phyloP scores from a whole-genome alignment of 2,888 invertebrate genomes.

The Lepetodrilus schrolli region DNA sequence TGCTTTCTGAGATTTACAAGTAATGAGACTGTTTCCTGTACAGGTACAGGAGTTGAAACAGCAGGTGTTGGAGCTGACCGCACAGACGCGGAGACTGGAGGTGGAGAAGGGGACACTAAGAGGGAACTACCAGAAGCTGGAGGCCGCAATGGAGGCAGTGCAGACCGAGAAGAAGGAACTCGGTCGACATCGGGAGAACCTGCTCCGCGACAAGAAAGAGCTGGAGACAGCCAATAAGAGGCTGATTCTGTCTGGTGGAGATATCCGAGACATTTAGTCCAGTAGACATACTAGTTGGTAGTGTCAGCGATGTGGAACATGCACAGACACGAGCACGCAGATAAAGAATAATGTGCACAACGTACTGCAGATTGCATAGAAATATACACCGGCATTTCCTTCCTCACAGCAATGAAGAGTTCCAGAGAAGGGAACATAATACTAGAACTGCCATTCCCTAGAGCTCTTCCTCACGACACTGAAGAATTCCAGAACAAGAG shows the following conservation, averaged over 20 bases:
- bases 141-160: constrained; percentile 37
- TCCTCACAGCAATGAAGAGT: no score
- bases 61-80: constrained; percentile 40
- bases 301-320: no score
- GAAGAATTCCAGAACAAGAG: no score
- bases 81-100: constrained; percentile 36
- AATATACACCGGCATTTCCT: no score
- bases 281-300: no score
- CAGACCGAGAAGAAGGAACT: constrained; percentile 32
- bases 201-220: constrained; percentile 37
- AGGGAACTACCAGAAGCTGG: constrained; percentile 37
- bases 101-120: constrained; percentile 34
- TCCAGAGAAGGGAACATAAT: no score
- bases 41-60: constrained; percentile 40
- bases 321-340: no score
- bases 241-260: constrained; percentile 9
- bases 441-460: no score
- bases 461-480: no score
- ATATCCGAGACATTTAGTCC: background rate
- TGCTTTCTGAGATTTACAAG: no score
- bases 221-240: constrained; percentile 32
- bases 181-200: constrained; percentile 31
- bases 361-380: no score
- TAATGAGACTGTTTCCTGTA: constrained; percentile 40
- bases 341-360: no score